A percentile compares a stretch with the other conserved stretches of the same genome.
Evolutionary conservation across 2,797 vertebrate genomes (phyloP).

Genomic region (Spheniscus humboldti): DNA sequence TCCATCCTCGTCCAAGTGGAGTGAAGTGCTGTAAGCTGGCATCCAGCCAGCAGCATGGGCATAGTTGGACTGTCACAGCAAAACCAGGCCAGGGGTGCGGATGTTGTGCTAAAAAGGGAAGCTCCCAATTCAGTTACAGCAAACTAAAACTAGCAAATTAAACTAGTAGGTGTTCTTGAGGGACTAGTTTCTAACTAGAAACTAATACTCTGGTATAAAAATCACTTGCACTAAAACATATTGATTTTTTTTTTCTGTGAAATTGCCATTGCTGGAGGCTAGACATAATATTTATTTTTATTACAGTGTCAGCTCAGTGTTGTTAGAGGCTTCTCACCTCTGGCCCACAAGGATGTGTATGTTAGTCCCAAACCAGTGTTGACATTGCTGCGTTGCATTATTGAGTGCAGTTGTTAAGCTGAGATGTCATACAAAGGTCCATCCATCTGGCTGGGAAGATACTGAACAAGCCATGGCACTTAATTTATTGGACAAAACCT

Average conservation of each 20-base stretch:
- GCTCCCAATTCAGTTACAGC: not conserved
- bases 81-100: not conserved
- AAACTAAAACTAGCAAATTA: not conserved
- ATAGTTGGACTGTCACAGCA: not conserved
- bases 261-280: slow-evolving; percentile 46
- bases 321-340: slow-evolving; percentile 53
- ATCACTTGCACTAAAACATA: slow-evolving; percentile 23
- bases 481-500: not conserved
- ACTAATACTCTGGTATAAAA: slow-evolving; percentile 19
- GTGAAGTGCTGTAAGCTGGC: not conserved
- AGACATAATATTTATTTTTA: slow-evolving; percentile 51
- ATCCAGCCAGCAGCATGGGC: not conserved
- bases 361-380: slow-evolving; percentile 18
- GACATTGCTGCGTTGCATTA: not conserved
- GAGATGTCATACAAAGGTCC: slow-evolving; percentile 32
- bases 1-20: not conserved
- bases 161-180: not conserved
- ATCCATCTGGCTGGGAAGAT: not conserved
- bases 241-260: not conserved
- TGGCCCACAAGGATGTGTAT: slow-evolving; percentile 4
- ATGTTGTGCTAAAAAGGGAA: not conserved
- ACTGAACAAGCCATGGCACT: not conserved
- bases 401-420: slow-evolving; percentile 12
- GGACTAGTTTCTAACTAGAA: not conserved
- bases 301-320: slow-evolving; percentile 21